Conservation (phyloP, 2,797 vertebrate genomes). For the Acanthurus tractus region DNA sequence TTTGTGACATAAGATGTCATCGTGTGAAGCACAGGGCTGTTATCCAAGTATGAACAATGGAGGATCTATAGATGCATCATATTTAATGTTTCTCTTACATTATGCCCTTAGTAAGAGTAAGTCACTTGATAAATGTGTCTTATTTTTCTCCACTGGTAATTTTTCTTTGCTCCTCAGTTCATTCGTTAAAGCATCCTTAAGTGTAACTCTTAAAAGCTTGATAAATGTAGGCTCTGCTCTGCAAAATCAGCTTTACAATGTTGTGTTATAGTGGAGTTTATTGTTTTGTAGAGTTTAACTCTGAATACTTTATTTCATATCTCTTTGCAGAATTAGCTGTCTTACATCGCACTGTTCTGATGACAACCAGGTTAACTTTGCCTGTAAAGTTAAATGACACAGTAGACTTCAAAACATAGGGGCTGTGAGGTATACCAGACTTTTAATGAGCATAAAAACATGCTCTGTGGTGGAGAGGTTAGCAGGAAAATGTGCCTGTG, state of each 20-base stretch:
- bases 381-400: conserved; percentile 46
- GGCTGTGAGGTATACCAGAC: conserved; percentile 34
- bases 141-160: neutral
- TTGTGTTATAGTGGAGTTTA: neutral
- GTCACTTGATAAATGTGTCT: conserved; percentile 9
- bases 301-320: neutral
- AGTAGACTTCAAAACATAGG: conserved; percentile 26
- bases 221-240: neutral
- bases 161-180: too few species aligned
- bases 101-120: neutral
- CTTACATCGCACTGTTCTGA: conserved; percentile 28
- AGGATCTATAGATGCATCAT: too few species aligned
- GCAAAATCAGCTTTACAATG: neutral
- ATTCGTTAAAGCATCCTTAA: neutral
- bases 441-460: conserved; percentile 17
- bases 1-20: neutral
- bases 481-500: conserved; percentile 44
- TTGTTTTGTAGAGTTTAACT: neutral
- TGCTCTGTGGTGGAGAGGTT: conserved; percentile 14
- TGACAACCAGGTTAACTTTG: conserved; percentile 35
- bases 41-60: neutral
- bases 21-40: neutral
- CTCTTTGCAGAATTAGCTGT: conserved; percentile 14
- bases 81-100: too few species aligned
- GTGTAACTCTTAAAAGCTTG: neutral